phyloP scores from a whole-genome alignment of 2,113 vertebrate species.

The Ginglymostoma cirratum region DNA sequence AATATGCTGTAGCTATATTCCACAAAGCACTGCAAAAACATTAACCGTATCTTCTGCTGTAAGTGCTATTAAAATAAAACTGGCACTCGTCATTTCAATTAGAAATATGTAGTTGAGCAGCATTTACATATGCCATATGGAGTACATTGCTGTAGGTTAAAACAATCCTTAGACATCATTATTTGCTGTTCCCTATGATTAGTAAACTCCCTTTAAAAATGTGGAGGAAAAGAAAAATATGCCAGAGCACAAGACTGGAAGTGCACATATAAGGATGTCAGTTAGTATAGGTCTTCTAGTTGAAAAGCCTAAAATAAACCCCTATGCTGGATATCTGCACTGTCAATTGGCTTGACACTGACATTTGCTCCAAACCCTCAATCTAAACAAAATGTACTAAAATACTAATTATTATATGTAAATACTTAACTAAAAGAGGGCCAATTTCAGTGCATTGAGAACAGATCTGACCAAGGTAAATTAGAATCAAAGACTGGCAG shows the following conservation, averaged over 20 bases:
- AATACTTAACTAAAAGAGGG: neutral
- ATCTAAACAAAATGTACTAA: neutral
- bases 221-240: neutral
- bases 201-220: neutral
- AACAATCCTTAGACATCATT: neutral
- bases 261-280: neutral
- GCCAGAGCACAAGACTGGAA: neutral
- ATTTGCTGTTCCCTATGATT: neutral
- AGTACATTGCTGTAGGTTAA: neutral
- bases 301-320: neutral
- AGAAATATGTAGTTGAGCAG: neutral
- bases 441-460: too few species aligned
- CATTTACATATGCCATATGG: neutral
- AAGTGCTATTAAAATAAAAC: neutral
- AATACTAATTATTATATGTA: neutral
- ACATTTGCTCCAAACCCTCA: neutral
- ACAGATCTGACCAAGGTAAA: too few species aligned
- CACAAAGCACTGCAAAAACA: neutral
- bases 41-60: neutral
- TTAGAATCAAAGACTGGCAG: too few species aligned
- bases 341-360: neutral
- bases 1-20: neutral
- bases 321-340: neutral
- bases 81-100: neutral
- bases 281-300: neutral